Conservation (phyloP, 2,797 vertebrate genomes). For the Sebastes cheni region DNA sequence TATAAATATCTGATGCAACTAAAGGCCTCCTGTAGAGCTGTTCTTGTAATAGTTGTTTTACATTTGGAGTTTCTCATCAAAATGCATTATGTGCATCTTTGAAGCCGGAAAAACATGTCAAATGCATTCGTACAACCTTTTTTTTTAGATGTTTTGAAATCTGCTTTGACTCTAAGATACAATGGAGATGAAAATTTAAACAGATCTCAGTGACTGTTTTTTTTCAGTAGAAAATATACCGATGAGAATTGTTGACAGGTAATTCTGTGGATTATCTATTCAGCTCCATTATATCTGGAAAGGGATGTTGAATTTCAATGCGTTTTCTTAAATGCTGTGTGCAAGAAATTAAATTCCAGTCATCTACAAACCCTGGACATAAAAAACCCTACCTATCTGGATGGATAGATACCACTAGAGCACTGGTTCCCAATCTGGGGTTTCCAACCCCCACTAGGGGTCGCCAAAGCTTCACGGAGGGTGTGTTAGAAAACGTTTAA, state of each 20-base stretch:
- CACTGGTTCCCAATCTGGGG: no score
- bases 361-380: background rate
- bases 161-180: background rate
- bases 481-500: no score
- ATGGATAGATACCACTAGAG: background rate
- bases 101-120: background rate
- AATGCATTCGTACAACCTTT: background rate
- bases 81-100: background rate
- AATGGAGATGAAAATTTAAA: background rate
- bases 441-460: no score
- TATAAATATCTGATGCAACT: background rate
- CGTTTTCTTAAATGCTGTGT: background rate
- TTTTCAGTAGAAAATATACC: background rate
- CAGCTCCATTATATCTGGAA: background rate
- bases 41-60: background rate
- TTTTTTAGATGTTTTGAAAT: background rate
- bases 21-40: background rate
- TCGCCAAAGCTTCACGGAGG: no score
- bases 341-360: background rate
- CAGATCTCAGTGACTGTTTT: background rate
- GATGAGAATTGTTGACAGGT: background rate
- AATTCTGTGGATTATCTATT: background rate
- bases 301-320: background rate
- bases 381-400: background rate
- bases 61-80: background rate